Conservation (phyloP, 2,113 vertebrate species). For the Anas platyrhynchos region DNA sequence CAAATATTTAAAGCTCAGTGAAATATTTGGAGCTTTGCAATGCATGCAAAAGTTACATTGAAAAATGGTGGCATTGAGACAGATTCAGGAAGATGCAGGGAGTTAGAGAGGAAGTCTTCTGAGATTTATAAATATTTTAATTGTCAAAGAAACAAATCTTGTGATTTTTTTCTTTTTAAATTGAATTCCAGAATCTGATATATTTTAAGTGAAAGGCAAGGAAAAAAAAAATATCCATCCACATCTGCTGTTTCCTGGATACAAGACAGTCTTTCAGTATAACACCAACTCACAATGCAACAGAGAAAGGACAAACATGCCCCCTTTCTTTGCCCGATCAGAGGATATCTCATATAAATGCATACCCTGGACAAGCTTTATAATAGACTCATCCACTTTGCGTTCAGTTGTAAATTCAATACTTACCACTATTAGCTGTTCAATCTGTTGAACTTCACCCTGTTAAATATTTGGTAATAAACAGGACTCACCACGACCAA, state of each 20-base stretch:
- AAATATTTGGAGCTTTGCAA: background rate
- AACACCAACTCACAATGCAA: conserved; percentile 16
- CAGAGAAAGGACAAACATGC: conserved; percentile 38
- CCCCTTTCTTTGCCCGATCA: conserved; percentile 38
- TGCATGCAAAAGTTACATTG: background rate
- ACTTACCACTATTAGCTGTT: conserved; percentile 45
- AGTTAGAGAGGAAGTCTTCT: background rate
- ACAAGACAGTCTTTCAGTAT: background rate
- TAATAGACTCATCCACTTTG: conserved; percentile 57
- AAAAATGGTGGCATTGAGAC: background rate
- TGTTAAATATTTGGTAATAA: conserved; percentile 38
- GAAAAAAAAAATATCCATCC: background rate
- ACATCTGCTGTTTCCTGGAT: conserved; percentile 11
- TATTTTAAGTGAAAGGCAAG: background rate
- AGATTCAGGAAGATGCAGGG: background rate
- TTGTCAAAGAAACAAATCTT: background rate
- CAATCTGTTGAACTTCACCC: conserved; percentile 17
- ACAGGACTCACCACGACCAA: background rate
- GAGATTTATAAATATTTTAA: background rate
- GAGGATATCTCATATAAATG: conserved; percentile 46
- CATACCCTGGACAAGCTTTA: conserved; percentile 31
- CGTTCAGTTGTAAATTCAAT: conserved; percentile 65
- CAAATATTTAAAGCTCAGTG: background rate
- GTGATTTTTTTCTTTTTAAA: background rate
- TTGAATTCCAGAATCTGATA: background rate